Base-by-base conservation (phyloP, 2,113 vertebrate genomes). In the Myodes glareolus region DNA sequence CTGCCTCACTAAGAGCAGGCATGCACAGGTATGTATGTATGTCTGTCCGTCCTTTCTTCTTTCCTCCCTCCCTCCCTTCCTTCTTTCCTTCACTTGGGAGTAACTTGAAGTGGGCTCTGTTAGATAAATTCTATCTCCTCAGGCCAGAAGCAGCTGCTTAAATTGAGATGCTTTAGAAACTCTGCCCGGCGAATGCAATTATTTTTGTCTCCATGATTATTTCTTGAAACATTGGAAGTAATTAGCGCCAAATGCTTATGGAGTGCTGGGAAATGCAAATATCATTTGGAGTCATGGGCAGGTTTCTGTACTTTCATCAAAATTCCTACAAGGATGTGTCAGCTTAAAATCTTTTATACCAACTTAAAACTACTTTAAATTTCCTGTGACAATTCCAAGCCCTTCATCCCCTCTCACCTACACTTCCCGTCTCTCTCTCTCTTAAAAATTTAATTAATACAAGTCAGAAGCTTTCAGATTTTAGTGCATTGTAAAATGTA, bases 1-100 rank as follows among this genome's bases (percentile, higher is more conserved):
- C 99, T 89, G 99, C 99, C 52, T 99, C 99, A 95, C 99, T 99
- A 96, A 99, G 99, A 99, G 99, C 99, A 96, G 99, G 99, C 98
- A 99, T 99, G 99, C 99, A 99, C 98, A 99, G 99, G 99, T 99
- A 99, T 91, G 94, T 98, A 31, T 52, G 89, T 61, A 7, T 9
- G 88, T 91, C 39, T 36, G 50, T 78, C 27, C 4, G 0, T 4
- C 25, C 3, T 13, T 82, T 6, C n/a, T 84, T 45, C 39, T 9
- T 91, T 90, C n/a, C 42, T 58, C 19, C 58, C 13, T 91, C 86
- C n/a, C 39, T 55, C 73, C 27, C 7, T 0, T 3, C 23, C 4
- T 19, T 91, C 88, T 19, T 68, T 82, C 36, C 25, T 84, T 65
- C 39, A 31, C 14, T 29, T 45, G 39, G 81, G 76, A 94, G 75